Base-by-base conservation (phyloP, 2,888 invertebrate species). In the Drosophila histrio region DNA sequence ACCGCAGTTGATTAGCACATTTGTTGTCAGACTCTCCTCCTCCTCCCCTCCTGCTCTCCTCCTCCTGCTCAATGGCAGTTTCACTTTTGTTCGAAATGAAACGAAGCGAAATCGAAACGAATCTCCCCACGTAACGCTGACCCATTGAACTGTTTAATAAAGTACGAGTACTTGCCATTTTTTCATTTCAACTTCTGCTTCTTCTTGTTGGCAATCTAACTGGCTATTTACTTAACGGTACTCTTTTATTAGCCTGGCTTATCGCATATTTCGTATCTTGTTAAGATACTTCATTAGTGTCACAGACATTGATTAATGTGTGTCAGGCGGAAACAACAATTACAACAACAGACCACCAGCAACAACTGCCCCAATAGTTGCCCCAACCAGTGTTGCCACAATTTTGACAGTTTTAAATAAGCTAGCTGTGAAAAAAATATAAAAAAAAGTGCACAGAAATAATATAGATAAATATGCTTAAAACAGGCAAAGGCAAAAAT, bases 251-350 rank as follows among this genome's bases (percentile, higher is more conserved):
- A 54, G 44, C 21, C 46, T 9, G 13, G 3, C 15, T 73, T 78
- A 78, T 79, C 82, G 60, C 59, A 39, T 66, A 47, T 52, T 61
- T 62, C n/a, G 53, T 69, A 83, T 87, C 87, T 79, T 75, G 85
- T 85, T 69, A 76, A 72, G 75, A 85, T 78, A 83, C 83, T 87
- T 84, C 86, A 84, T 84, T 84, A 84, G 83, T 79, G 87, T 85
- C 84, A 79, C 66, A 60, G 39, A 65, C 56, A 64, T 73, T 87
- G 84, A 84, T 84, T 84, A 84, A 84, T 84, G 86, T 79, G 49
- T 79, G 78, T 76, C 87, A 80, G 79, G 39, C 67, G 67, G 60
- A 65, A 71, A 66, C 11, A 43, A 22, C 24, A 39, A 17, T 68
- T 38, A 11, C 63, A 54, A 50, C 70, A 53, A 60, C 57, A 43